Conservation (phyloP, 2,113 vertebrate genomes). For the Eudorcas thomsonii region DNA sequence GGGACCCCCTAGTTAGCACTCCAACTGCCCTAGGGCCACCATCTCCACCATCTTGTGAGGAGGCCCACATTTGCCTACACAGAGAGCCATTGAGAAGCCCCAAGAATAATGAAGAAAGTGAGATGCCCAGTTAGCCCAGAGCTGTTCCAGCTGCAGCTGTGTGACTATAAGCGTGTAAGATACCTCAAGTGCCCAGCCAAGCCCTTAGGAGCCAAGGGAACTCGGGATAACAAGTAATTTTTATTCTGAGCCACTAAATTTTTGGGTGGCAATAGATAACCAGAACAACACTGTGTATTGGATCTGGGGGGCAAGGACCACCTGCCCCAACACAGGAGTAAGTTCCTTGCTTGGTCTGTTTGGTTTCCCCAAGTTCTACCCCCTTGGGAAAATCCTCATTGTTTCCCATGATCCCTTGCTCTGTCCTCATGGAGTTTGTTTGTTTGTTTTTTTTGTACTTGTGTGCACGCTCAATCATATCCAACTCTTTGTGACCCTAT, state of each 20-base stretch:
- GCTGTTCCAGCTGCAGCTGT: neutral
- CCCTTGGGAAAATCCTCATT: neutral
- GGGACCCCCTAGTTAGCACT: neutral
- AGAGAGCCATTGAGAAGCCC: neutral
- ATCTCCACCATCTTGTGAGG: neutral
- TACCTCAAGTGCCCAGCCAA: neutral
- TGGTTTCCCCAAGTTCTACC: neutral
- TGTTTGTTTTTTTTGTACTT: neutral
- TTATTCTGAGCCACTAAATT: neutral
- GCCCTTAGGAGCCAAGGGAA: neutral
- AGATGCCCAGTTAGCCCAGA: neutral
- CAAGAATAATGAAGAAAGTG: neutral
- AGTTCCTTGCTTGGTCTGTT: neutral
- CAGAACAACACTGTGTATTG: neutral
- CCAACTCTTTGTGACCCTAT: neutral
- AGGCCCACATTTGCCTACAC: neutral
- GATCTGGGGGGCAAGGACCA: neutral
- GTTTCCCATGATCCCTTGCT: neutral
- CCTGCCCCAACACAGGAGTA: neutral
- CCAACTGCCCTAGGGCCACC: neutral
- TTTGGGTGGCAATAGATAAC: neutral
- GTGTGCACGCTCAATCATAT: neutral
- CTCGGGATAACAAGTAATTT: neutral
- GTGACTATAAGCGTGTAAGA: neutral
- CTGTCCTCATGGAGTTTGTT: neutral